Evolutionary conservation across 2,888 invertebrate genomes (phyloP).

Genomic region (Apamea epomidion): DNA sequence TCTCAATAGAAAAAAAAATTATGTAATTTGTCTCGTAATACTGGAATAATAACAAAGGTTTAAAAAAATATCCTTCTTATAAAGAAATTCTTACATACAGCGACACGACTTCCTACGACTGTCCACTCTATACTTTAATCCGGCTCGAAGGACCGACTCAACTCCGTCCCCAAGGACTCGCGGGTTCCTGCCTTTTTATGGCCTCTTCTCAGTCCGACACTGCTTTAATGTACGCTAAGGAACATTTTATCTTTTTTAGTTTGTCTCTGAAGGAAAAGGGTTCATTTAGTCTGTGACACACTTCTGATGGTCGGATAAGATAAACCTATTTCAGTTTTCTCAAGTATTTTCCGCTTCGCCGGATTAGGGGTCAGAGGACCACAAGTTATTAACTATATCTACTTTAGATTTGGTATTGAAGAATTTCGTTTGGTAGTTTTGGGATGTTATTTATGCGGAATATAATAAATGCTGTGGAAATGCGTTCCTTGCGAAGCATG

Average conservation of each 20-base stretch:
- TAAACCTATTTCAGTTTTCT: slow-evolving; percentile 83
- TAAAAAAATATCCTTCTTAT: no score
- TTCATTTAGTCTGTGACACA: slow-evolving; percentile 86
- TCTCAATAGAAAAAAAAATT: no score
- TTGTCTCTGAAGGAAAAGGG: slow-evolving; percentile 86
- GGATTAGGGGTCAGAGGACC: slow-evolving; percentile 69
- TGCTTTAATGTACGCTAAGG: slow-evolving; percentile 88
- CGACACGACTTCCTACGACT: slow-evolving; percentile 61
- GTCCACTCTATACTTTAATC: slow-evolving; percentile 83
- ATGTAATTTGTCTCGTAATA: background rate
- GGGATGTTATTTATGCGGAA: background rate
- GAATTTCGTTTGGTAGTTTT: background rate
- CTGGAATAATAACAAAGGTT: no score
- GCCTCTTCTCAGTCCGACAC: slow-evolving; percentile 83
- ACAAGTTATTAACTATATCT: slow-evolving; percentile 53
- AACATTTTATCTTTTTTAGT: slow-evolving; percentile 89
- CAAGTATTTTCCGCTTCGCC: slow-evolving; percentile 78
- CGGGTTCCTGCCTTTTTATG: slow-evolving; percentile 83
- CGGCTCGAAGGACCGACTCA: slow-evolving; percentile 76
- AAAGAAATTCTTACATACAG: background rate
- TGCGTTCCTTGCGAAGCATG: no score
- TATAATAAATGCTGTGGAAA: no score
- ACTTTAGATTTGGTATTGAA: slow-evolving; percentile 38
- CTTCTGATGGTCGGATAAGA: slow-evolving; percentile 84
- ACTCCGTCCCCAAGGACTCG: slow-evolving; percentile 78